phyloP scores from a whole-genome alignment of 1,140 invertebrate species.

The Myzus persicae region DNA sequence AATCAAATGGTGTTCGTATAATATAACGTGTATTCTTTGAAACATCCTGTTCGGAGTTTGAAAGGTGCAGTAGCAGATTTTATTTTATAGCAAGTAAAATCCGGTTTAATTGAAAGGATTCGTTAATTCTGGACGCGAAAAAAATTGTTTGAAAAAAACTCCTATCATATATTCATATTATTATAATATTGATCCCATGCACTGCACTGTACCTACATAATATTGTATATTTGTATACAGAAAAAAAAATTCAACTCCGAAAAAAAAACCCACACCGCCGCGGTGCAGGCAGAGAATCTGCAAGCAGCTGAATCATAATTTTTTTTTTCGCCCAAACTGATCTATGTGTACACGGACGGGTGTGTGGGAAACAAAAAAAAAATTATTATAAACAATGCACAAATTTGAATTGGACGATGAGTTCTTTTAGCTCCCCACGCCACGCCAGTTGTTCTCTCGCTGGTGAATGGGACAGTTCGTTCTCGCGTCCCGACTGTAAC shows the following conservation, averaged over 20 bases:
- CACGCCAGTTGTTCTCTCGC: background rate
- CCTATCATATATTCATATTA: background rate
- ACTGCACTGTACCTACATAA: background rate
- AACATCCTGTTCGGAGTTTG: background rate
- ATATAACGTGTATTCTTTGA: background rate
- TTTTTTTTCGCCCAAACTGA: slow-evolving; percentile 21
- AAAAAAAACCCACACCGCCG: background rate
- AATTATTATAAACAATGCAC: slow-evolving; percentile 51
- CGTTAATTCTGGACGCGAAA: background rate
- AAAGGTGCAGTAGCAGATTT: background rate
- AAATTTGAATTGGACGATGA: slow-evolving; percentile 39
- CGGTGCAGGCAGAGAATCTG: background rate
- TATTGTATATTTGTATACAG: background rate
- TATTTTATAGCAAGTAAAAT: background rate
- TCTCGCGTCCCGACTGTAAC: background rate
- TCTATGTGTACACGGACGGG: background rate
- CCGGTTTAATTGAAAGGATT: slow-evolving; percentile 35
- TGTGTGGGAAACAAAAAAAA: slow-evolving; percentile 22
- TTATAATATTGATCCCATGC: background rate
- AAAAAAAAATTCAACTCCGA: background rate
- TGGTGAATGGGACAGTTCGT: background rate
- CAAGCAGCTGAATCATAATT: slow-evolving; percentile 51
- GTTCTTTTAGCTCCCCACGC: slow-evolving; percentile 9
- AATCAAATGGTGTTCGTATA: background rate
- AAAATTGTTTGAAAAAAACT: background rate